Base-by-base conservation (phyloP, 2,113 vertebrate species). In the Myrmecophaga tridactyla region DNA sequence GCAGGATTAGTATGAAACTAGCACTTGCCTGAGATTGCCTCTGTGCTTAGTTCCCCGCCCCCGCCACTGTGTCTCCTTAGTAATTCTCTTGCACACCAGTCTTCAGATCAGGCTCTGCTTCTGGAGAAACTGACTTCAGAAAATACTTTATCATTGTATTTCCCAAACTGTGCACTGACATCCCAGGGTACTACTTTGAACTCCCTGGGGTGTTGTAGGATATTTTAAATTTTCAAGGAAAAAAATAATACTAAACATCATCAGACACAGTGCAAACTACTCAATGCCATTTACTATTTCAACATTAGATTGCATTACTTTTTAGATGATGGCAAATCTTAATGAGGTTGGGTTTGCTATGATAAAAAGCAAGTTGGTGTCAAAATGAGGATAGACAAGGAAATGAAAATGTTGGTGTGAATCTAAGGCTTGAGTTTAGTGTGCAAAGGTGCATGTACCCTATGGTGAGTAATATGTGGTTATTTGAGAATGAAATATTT, bases 401-500 rank as follows among this genome's bases (percentile, higher is more conserved):
- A n/a, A n/a, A n/a, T n/a, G n/a, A n/a, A n/a, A n/a, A n/a, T n/a
- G n/a, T n/a, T n/a, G n/a, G n/a, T n/a, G n/a, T n/a, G 81, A 81
- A 41, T 56, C 7, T 56, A 39, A 62, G 63, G 60, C n/a, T 53
- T 23, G 31, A 25, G 29, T 83, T 75, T 27, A 6, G 29, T 23
- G 39, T 41, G 29, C 7, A 27, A 0, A n/a, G 31, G 25, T 21
- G 7, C 27, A 67, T 27, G 43, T 2, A 20, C 4, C 0, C 15
- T 25, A 20, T 86, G 36, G 10, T n/a, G 65, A 60, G 31, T 82
- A 31, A 31, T 69, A 53, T n/a, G n/a, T n/a, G n/a, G 10, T 41
- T 63, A 82, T 94, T 87, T 41, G 41, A 87, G 81, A 31, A 56
- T 76, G 36, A 87, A 72, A 48, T 82, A 34, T n/a, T 43, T 36